phyloP scores from a whole-genome alignment of 1,140 invertebrate genomes.

The Atta cephalotes region DNA sequence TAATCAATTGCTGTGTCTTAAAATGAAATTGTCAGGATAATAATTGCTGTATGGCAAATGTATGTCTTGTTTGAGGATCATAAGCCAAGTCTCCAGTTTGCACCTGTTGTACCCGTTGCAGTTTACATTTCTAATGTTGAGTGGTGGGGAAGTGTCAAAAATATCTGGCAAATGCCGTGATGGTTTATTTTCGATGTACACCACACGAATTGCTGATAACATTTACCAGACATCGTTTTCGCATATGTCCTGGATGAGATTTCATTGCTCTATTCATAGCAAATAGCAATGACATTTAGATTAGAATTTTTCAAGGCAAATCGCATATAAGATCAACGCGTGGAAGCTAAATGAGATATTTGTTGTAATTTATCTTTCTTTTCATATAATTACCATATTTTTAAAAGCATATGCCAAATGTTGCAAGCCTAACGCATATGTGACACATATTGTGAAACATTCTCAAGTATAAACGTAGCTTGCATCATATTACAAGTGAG shows the following conservation, averaged over 20 bases:
- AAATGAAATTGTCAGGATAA: constrained; percentile 14
- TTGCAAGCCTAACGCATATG: not conserved
- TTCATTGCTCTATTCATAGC: constrained; percentile 46
- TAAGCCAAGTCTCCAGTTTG: constrained; percentile 66
- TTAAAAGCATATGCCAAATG: constrained; percentile 51
- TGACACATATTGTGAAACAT: not conserved
- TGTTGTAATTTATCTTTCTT: not conserved
- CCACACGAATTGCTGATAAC: constrained; percentile 14
- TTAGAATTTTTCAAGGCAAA: constrained; percentile 10
- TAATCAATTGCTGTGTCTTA: not conserved
- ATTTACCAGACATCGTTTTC: constrained; percentile 22
- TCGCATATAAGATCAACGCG: not conserved
- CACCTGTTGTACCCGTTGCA: constrained; percentile 71
- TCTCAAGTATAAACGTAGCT: constrained; percentile 12
- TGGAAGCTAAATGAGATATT: constrained; percentile 1
- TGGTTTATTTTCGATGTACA: constrained; percentile 51
- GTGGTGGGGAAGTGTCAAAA: constrained; percentile 53
- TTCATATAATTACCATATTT: constrained; percentile 20
- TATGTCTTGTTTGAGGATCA: constrained; percentile 2
- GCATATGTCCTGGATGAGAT: constrained; percentile 17
- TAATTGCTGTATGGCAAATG: constrained; percentile 3
- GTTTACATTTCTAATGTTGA: constrained; percentile 65
- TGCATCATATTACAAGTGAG: not conserved
- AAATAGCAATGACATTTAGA: not conserved
- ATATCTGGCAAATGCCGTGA: constrained; percentile 67